A percentile compares a stretch with the other conserved stretches of the same genome.
Conservation (phyloP, 2,888 invertebrate genomes). For the Micoletzkya japonica region DNA sequence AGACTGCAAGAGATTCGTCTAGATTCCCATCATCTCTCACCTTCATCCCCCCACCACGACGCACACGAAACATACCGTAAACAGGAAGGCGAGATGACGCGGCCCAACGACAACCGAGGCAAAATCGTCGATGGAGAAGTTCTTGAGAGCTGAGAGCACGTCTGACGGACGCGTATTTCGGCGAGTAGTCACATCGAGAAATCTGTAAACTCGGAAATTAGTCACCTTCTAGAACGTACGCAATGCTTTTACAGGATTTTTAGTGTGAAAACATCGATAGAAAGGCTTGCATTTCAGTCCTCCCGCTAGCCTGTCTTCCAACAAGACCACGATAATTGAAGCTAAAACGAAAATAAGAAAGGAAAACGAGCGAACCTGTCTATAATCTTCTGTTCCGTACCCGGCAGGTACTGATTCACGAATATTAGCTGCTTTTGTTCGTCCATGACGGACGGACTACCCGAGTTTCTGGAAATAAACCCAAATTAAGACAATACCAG, state of each 20-base stretch:
- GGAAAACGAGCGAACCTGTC: constrained; percentile 2
- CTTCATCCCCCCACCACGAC: too few relatives aligned
- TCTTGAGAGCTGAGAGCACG: constrained; percentile 31
- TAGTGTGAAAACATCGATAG: too few relatives aligned
- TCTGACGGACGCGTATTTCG: constrained; percentile 34
- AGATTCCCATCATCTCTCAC: too few relatives aligned
- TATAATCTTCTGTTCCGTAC: constrained; percentile 24
- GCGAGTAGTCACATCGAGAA: constrained; percentile 39
- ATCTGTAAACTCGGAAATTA: too few relatives aligned
- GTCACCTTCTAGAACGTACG: too few relatives aligned
- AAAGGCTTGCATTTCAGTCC: too few relatives aligned
- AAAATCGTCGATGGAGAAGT: constrained; percentile 34
- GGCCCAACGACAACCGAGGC: constrained; percentile 46
- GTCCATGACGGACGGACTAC: constrained; percentile 22
- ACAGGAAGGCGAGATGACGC: constrained; percentile 42
- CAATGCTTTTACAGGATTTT: too few relatives aligned
- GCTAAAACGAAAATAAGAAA: not conserved
- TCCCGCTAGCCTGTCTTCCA: too few relatives aligned
- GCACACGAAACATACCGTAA: constrained; percentile 40
- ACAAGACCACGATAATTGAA: not conserved
- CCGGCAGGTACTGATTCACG: constrained; percentile 25
- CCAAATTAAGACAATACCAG: too few relatives aligned
- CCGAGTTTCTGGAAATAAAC: constrained; percentile 25
- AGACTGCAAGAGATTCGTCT: too few relatives aligned
- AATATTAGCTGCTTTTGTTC: constrained; percentile 25